Percentiles rank a stretch among this genome's conserved stretches.
Conservation (phyloP, 2,113 vertebrate genomes). For the Lagopus muta region DNA sequence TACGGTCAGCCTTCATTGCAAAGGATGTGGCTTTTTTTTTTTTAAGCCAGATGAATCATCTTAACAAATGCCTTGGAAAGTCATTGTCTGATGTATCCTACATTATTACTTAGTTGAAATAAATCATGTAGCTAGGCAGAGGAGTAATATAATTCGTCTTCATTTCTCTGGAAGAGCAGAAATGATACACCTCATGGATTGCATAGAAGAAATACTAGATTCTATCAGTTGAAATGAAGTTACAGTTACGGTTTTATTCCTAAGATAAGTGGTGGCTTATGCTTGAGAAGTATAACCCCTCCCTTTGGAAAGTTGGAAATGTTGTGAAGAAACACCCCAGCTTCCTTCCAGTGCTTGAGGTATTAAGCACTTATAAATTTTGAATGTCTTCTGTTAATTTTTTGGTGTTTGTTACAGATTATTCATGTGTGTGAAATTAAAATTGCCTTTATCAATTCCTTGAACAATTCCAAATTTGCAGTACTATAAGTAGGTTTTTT, state of each 20-base stretch:
- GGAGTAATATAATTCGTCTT: neutral
- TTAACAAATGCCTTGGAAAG: conserved; percentile 33
- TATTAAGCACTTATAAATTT: neutral
- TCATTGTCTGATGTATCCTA: neutral
- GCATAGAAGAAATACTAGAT: neutral
- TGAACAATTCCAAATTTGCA: neutral
- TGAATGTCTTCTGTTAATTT: neutral
- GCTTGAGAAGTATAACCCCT: neutral
- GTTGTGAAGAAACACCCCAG: neutral
- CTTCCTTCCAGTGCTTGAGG: neutral
- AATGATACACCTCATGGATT: neutral
- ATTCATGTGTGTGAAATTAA: neutral
- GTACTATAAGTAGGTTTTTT: neutral
- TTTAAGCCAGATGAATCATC: conserved; percentile 27
- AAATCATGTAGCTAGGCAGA: neutral
- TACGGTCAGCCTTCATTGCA: neutral
- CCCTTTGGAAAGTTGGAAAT: neutral
- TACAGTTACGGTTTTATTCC: neutral
- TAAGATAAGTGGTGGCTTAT: neutral
- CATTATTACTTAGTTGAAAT: neutral
- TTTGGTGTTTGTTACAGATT: neutral
- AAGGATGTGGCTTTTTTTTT: neutral
- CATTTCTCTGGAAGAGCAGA: conserved; percentile 29
- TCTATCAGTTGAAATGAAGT: neutral
- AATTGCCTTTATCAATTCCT: neutral